A percentile compares a stretch with the other conserved stretches of the same genome.
These are phyloP conservation scores for Heliconius hortense DNA, from an alignment of 2,888 invertebrate genomes.

Conservation along the genomic window DNA sequence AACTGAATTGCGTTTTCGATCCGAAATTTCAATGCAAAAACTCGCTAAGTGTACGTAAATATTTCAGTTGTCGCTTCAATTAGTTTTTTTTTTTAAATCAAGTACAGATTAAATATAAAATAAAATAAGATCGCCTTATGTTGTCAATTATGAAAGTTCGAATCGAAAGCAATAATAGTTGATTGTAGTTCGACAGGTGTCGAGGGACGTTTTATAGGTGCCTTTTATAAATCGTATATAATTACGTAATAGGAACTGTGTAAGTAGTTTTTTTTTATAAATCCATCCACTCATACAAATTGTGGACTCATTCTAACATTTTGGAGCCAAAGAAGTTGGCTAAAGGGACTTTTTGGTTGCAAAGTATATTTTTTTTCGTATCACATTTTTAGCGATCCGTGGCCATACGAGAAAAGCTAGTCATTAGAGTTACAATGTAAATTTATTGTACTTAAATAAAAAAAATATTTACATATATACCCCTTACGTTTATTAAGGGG, in stretches of 20 bases:
- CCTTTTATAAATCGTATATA: conserved; percentile 75
- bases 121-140: conserved; percentile 41
- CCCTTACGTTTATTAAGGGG: conserved; percentile 73
- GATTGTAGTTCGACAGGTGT: conserved; percentile 66
- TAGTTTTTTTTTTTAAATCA: conserved; percentile 2
- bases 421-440: conserved; percentile 79
- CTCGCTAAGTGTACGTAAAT: conserved; percentile 10
- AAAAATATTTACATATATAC: conserved; percentile 72
- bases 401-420: conserved; percentile 80
- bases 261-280: conserved; percentile 67
- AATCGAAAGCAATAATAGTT: conserved; percentile 65
- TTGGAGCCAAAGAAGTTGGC: conserved; percentile 47
- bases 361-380: conserved; percentile 51
- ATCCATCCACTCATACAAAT: conserved; percentile 72
- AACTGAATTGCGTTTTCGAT: conserved; percentile 54
- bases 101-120: conserved; percentile 17
- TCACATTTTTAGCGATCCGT: conserved; percentile 57
- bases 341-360: conserved; percentile 48
- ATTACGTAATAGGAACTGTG: conserved; percentile 63
- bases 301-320: conserved; percentile 48
- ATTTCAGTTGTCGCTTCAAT: conserved; percentile 30
- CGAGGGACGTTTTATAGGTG: conserved; percentile 78
- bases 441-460: conserved; percentile 68
- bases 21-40: conserved; percentile 47
- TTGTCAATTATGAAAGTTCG: conserved; percentile 48